These are phyloP conservation scores for Forbesichthys agassizii DNA, from an alignment of 2,113 vertebrate genomes.

Conservation along the genomic window DNA sequence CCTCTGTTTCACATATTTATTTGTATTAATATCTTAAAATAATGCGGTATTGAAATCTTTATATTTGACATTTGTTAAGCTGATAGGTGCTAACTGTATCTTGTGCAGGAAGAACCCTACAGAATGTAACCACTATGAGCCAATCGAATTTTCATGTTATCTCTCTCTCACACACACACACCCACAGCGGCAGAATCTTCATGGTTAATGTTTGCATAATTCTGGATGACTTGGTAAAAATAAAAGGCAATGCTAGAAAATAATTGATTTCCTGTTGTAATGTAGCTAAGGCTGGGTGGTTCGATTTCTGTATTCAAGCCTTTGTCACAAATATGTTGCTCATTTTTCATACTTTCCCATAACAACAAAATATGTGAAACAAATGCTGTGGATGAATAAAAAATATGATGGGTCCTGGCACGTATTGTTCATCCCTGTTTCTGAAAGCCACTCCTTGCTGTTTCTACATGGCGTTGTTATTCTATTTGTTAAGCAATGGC, in stretches of 20 bases:
- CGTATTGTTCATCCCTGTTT: conserved; percentile 31
- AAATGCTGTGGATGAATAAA: conserved; percentile 34
- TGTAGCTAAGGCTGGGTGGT: conserved; percentile 27
- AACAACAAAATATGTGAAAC: conserved; percentile 27
- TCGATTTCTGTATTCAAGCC: conserved; percentile 45
- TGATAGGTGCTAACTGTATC: no score
- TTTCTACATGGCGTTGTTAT: conserved; percentile 16
- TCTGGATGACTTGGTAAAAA: conserved; percentile 37
- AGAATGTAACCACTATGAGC: no score
- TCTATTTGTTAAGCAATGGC: conserved; percentile 50
- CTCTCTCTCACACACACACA: no score
- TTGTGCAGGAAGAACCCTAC: no score
- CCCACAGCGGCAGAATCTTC: no score
- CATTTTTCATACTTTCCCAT: conserved; percentile 58
- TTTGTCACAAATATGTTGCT: conserved; percentile 49
- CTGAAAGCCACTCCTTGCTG: conserved; percentile 16
- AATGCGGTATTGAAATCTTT: no score
- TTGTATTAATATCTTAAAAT: no score
- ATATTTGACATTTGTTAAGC: no score
- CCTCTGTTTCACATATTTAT: no score
- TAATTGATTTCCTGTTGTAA: conserved; percentile 36
- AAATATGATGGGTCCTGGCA: conserved; percentile 37
- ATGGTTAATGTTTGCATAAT: conserved; percentile 45
- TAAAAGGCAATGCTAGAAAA: conserved; percentile 46
- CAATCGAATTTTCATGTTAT: no score